Percentiles rank a stretch among this genome's conserved stretches.
Conservation (phyloP, 2,888 invertebrate genomes). For the Machimus rusticus region DNA sequence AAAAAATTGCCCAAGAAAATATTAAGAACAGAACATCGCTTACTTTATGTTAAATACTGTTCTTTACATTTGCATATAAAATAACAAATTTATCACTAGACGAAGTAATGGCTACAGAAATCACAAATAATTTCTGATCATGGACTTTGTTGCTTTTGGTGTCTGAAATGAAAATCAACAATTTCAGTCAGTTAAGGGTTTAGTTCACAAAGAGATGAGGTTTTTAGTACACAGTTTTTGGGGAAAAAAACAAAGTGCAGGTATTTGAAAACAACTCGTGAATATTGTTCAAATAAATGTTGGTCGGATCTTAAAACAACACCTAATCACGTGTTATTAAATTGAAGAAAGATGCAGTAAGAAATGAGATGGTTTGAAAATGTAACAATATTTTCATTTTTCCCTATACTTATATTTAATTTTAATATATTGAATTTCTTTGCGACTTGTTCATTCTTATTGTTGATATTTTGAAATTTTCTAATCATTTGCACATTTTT, state of each 20-base stretch:
- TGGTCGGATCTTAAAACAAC: not conserved
- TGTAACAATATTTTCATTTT: no score
- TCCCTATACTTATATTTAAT: no score
- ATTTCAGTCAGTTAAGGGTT: conserved; percentile 4
- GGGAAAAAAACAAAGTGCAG: not conserved
- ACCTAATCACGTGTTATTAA: not conserved
- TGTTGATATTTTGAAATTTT: no score
- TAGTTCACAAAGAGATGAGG: not conserved
- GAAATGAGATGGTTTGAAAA: not conserved
- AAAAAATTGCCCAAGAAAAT: not conserved
- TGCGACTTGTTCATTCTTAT: no score
- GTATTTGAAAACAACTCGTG: not conserved
- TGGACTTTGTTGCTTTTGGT: conserved; percentile 48
- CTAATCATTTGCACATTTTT: no score
- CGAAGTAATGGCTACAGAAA: conserved; percentile 12
- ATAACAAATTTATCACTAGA: conserved; percentile 27
- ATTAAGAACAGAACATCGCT: not conserved
- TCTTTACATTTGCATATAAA: conserved; percentile 29
- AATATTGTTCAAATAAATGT: not conserved
- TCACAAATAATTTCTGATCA: conserved; percentile 40
- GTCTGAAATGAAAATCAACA: conserved; percentile 47
- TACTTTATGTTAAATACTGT: conserved; percentile 35
- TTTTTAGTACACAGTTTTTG: not conserved
- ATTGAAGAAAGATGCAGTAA: not conserved
- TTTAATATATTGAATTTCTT: no score